Percentiles rank a stretch among this genome's conserved stretches.
Conservation (phyloP, 2,888 invertebrate species). For the Microchrysa polita region DNA sequence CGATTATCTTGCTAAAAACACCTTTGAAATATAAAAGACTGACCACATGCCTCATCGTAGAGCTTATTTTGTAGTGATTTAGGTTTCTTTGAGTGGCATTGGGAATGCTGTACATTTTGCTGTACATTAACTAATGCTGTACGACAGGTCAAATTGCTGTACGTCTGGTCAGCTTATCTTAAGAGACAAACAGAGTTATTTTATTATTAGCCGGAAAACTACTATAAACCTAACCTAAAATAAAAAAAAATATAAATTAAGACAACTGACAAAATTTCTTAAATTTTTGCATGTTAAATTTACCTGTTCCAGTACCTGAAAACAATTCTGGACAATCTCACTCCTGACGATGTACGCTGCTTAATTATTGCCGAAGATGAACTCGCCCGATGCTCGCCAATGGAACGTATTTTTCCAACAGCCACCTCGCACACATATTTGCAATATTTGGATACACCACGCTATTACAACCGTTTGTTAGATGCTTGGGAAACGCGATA, state of each 20-base stretch:
- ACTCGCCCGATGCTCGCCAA: constrained; percentile 71
- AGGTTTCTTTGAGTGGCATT: no score
- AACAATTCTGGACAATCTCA: constrained; percentile 83
- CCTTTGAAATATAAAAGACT: no score
- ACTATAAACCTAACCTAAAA: neutral
- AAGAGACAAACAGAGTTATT: no score
- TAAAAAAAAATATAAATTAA: neutral
- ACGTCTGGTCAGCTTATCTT: no score
- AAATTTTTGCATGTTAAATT: neutral
- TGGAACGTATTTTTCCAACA: constrained; percentile 89
- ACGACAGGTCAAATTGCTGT: no score
- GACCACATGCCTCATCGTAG: no score
- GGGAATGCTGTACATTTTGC: no score
- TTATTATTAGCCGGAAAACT: no score
- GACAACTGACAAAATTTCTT: neutral
- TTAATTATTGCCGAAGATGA: constrained; percentile 90
- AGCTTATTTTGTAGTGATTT: no score
- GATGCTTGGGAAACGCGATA: constrained; percentile 92
- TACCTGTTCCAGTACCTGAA: constrained; percentile 71
- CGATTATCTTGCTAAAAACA: no score
- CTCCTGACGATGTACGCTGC: constrained; percentile 90
- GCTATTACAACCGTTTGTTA: constrained; percentile 91
- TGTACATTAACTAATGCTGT: no score
- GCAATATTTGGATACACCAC: constrained; percentile 79
- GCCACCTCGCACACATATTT: constrained; percentile 78